Evolutionary conservation across 1,140 invertebrate genomes (phyloP).

Genomic region (Saccostrea glomerata): DNA sequence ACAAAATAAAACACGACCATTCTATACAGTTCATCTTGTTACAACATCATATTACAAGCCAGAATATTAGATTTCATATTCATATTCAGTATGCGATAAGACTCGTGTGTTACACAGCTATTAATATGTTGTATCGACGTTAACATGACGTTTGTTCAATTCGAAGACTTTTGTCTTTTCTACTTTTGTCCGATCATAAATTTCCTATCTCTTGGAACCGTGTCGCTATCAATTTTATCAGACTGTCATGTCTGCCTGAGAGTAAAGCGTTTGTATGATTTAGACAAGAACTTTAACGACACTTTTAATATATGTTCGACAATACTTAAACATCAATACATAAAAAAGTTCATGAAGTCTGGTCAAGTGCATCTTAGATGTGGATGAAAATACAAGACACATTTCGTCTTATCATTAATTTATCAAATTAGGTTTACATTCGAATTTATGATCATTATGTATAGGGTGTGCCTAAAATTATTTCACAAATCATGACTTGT

Average conservation of each 20-base stretch:
- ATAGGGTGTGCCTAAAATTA: too few relatives aligned
- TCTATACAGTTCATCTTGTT: background rate
- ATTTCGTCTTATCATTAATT: too few relatives aligned
- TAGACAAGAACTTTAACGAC: background rate
- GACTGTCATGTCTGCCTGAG: background rate
- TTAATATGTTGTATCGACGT: background rate
- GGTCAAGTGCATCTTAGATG: too few relatives aligned
- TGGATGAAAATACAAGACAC: too few relatives aligned
- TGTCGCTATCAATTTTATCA: conserved; percentile 23
- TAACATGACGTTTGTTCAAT: conserved; percentile 14
- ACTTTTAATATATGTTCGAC: background rate
- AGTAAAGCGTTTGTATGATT: conserved; percentile 8
- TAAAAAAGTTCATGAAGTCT: too few relatives aligned
- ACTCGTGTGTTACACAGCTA: background rate
- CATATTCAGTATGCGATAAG: conserved; percentile 2
- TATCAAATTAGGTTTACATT: too few relatives aligned
- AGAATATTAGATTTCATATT: background rate
- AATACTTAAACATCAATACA: background rate
- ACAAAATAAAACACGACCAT: background rate
- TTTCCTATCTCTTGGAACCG: background rate
- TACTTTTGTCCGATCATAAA: conserved; percentile 34
- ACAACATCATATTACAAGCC: background rate
- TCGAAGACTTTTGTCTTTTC: background rate
- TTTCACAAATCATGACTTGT: too few relatives aligned
- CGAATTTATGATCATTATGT: too few relatives aligned